Evolutionary conservation across 2,888 invertebrate genomes (phyloP).

Genomic region (Eurytoma adleriae): DNA sequence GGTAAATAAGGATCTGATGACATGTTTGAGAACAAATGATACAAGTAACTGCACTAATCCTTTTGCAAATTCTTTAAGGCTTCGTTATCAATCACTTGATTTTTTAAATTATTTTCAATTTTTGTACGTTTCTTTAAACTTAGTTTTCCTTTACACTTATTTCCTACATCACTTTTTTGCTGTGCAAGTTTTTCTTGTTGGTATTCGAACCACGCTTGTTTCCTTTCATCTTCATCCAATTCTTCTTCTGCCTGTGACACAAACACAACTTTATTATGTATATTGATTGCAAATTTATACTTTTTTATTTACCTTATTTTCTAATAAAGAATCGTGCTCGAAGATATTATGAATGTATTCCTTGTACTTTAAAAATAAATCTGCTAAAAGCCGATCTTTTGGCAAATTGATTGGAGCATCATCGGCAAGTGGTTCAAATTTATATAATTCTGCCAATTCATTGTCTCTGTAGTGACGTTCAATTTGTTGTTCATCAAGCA

Average conservation of each 20-base stretch:
- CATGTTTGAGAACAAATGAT: no score
- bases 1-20: no score
- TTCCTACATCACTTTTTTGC: neutral
- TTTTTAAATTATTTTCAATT: no score
- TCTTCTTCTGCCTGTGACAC: constrained; percentile 82
- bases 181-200: constrained; percentile 35
- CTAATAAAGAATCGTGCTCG: constrained; percentile 95
- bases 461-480: constrained; percentile 95
- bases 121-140: no score
- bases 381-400: constrained; percentile 90
- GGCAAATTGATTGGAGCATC: constrained; percentile 82
- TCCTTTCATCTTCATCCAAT: constrained; percentile 91
- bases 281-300: neutral
- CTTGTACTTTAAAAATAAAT: constrained; percentile 86
- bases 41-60: no score
- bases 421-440: constrained; percentile 83
- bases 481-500: constrained; percentile 97
- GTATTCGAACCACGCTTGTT: constrained; percentile 47
- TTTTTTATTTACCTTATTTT: constrained; percentile 79
- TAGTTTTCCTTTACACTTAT: neutral
- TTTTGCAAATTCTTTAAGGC: no score
- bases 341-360: constrained; percentile 84
- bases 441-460: constrained; percentile 92
- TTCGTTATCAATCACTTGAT: no score
- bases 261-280: neutral